Evolutionary conservation across 1,140 invertebrate genomes (phyloP), one percentile per base, ranked within the genome.

Genomic region (Microplitis demolitor): DNA sequence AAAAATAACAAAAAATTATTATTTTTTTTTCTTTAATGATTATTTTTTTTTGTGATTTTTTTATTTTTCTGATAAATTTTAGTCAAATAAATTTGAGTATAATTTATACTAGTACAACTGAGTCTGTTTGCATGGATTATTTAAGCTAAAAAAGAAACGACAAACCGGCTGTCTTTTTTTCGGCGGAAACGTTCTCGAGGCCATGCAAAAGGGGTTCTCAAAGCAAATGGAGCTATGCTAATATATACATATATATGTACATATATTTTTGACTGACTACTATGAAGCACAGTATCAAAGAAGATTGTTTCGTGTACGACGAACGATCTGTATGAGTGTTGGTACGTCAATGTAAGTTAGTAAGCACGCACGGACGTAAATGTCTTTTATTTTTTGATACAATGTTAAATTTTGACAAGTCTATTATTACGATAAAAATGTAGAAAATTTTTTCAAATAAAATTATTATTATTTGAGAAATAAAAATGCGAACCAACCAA

Each of bases 161-260:
- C 53, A 56, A 71, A 73, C 24, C 66, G 45, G 60, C 54, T 66
- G 56, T 33, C 69, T 69, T 71, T 78, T 79, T 81, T 78, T 83
- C 76, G 77, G 73, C 79, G 79, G 80, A 85, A 83, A 78, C 67
- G 72, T 77, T 83, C 78, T 80, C 77, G 77, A 81, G 81, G 80
- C 79, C 78, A 73, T 60, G 34, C 5, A 5, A 39, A 82, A 84
- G 83, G 51, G 83, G 79, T 72, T 84, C 82, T 82, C 83, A 84
- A 72, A 67, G 31, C 54, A 45, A 56, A 72, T 71, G 67, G 58
- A 62, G 35, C 14, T 60, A 37, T 54, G 24, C 16, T 53, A 56
- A 54, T 14, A 60, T 34, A 33, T 14, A 45, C 34, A 31, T 53
- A 5, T 54, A 16, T 9, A 33, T 60, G 56, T 31, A n/a, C 33